Evolutionary conservation across 2,113 vertebrate species (phyloP).

Genomic region (Capra hircus): DNA sequence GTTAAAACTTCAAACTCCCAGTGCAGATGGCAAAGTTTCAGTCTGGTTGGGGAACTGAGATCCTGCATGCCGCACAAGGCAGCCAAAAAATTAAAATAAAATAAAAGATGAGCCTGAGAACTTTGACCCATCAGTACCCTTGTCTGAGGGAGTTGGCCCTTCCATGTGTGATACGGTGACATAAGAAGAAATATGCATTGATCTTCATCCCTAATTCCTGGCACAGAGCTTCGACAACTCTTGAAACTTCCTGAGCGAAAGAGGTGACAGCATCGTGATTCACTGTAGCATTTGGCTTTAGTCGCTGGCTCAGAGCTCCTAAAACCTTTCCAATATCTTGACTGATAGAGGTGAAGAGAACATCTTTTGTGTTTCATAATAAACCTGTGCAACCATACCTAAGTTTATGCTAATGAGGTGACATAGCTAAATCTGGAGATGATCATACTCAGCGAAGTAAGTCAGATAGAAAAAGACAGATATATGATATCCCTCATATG

Average conservation of each 20-base stretch:
- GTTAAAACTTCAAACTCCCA: neutral
- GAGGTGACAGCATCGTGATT: neutral
- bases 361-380: neutral
- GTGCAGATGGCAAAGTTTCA: neutral
- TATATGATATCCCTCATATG: neutral
- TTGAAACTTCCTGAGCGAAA: neutral
- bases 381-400: neutral
- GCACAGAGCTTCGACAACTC: neutral
- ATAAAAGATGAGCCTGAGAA: neutral
- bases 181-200: neutral
- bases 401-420: neutral
- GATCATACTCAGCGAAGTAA: neutral
- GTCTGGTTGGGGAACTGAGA: neutral
- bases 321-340: neutral
- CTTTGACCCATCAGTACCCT: neutral
- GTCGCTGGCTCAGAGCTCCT: neutral
- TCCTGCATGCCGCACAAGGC: neutral
- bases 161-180: neutral
- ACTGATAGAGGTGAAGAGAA: neutral
- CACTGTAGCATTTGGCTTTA: neutral
- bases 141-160: neutral
- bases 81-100: neutral
- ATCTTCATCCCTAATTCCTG: neutral
- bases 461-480: neutral
- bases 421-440: neutral